Evolutionary conservation across 2,113 vertebrate genomes (phyloP), one percentile per base, ranked within the genome.

Genomic region (Phoenicopterus ruber): DNA sequence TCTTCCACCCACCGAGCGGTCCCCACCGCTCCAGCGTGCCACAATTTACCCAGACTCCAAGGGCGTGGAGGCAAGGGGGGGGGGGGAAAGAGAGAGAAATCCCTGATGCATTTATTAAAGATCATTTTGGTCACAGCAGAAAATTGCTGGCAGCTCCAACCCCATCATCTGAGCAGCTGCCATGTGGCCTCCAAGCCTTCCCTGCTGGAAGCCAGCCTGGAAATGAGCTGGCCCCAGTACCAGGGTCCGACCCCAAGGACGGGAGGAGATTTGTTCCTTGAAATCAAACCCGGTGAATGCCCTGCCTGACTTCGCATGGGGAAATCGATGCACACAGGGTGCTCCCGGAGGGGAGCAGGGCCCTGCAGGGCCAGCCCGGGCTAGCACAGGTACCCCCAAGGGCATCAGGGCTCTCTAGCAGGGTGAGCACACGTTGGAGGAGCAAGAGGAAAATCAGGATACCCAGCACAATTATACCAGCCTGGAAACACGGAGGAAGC

Each of bases 141-240:
- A 93, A 88, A 95, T 83, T 74, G 76, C 76, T 94, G 91, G 91
- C 91, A 91, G 76, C 76, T 89, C 76, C 66, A 88, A 36, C 61
- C 29, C 81, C 71, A 55, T 50, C 88, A 74, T 89, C 66, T 82
- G 76, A 88, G 91, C 80, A 94, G 88, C 67, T 94, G 80, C 87
- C 84, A 82, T 82, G 88, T 74, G 81, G 88, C 91, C 76, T 96
- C 91, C 76, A 91, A 89, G 54, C 65, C 81, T 93, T 70, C 50
- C 34, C 66, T 50, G 84, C 76, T 94, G 95, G 91, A 96, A 66
- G 26, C 47, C 76, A 82, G 84, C 93, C 88, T 96, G 91, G 91
- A 94, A 91, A 88, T 46, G 57, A 91, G 81, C 71, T 91, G 76
- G 93, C 66, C 66, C 32, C 36, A 61, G 65, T 25, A 82, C 50